Evolutionary conservation across 2,888 invertebrate genomes (phyloP).

Genomic region (Drosophila meridiana): DNA sequence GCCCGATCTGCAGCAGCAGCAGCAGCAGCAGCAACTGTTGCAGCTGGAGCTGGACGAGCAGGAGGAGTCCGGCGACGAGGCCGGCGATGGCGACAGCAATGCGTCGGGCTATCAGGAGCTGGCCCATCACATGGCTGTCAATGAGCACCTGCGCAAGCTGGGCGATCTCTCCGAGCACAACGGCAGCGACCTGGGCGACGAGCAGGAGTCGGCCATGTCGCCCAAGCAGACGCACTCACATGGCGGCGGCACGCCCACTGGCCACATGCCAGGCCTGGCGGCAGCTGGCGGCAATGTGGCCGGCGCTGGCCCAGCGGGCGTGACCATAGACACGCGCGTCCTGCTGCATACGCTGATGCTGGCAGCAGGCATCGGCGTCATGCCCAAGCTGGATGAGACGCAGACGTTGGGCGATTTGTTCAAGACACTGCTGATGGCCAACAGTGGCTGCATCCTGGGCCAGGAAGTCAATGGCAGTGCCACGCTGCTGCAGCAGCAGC

Average conservation of each 20-base stretch:
- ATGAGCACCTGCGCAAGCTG: conserved; percentile 71
- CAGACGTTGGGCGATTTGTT: conserved; percentile 82
- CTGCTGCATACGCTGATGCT: conserved; percentile 82
- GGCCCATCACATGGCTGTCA: conserved; percentile 68
- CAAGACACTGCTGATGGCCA: conserved; percentile 80
- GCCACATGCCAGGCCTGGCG: conserved; percentile 10
- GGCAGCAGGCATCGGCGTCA: conserved; percentile 73
- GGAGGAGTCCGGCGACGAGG: conserved; percentile 84
- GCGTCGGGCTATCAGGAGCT: conserved; percentile 72
- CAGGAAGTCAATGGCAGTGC: conserved; percentile 71
- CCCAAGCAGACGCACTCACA: conserved; percentile 53
- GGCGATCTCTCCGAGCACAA: conserved; percentile 73
- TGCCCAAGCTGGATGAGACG: conserved; percentile 78
- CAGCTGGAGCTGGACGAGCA: conserved; percentile 76
- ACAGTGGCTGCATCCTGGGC: conserved; percentile 59
- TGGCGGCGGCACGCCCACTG: conserved; percentile 35
- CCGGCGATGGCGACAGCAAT: conserved; percentile 85
- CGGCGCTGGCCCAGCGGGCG: conserved; percentile 53
- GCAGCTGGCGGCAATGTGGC: conserved; percentile 26
- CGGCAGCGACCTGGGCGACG: conserved; percentile 68
- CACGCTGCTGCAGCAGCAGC: conserved; percentile 74
- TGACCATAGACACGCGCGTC: conserved; percentile 79
- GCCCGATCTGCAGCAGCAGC: conserved; percentile 54
- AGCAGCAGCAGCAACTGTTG: conserved; percentile 49
- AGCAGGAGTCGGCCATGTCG: conserved; percentile 49